A percentile compares a stretch with the other conserved stretches of the same genome.
These are phyloP conservation scores for Schizotus pectinicornis DNA, from an alignment of 2,888 invertebrate species.

Conservation along the genomic window DNA sequence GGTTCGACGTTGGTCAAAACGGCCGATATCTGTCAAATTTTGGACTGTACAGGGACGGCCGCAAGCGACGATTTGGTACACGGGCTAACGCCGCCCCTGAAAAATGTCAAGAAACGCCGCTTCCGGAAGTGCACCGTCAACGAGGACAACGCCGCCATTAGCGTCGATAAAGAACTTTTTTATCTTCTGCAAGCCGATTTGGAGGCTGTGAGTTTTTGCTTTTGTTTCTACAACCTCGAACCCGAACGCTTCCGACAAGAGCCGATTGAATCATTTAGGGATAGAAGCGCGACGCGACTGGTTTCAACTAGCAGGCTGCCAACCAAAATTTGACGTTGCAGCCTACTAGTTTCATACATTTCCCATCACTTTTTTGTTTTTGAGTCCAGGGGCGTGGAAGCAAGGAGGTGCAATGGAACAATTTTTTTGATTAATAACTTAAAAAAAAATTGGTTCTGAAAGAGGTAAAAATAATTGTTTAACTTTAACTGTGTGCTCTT, in stretches of 20 bases:
- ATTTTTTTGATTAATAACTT: slow-evolving; percentile 3
- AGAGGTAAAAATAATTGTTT: not conserved
- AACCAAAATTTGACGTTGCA: not conserved
- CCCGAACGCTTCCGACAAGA: not conserved
- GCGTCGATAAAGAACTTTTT: slow-evolving; percentile 71
- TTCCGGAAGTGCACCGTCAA: slow-evolving; percentile 67
- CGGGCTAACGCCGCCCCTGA: slow-evolving; percentile 73
- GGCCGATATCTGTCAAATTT: slow-evolving; percentile 69
- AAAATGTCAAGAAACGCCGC: slow-evolving; percentile 70
- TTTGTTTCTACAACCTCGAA: not conserved
- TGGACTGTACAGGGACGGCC: slow-evolving; percentile 59
- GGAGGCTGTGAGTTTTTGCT: slow-evolving; percentile 61
- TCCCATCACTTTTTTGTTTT: too few species aligned
- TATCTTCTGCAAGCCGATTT: slow-evolving; percentile 68
- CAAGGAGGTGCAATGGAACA: too few species aligned
- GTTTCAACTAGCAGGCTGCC: too few species aligned
- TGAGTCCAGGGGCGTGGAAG: too few species aligned
- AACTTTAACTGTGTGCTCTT: slow-evolving; percentile 23
- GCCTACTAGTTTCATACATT: too few species aligned
- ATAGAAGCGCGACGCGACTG: too few species aligned
- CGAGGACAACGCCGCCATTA: slow-evolving; percentile 70
- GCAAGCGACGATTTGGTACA: slow-evolving; percentile 57
- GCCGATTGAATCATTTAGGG: too few species aligned
- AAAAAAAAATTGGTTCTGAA: not conserved
- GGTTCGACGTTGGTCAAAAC: slow-evolving; percentile 67